Evolutionary conservation across 23 tunicate genomes (phyloP), one percentile per base, ranked within the genome.

Genomic region (Clavelina lepadiformis): DNA sequence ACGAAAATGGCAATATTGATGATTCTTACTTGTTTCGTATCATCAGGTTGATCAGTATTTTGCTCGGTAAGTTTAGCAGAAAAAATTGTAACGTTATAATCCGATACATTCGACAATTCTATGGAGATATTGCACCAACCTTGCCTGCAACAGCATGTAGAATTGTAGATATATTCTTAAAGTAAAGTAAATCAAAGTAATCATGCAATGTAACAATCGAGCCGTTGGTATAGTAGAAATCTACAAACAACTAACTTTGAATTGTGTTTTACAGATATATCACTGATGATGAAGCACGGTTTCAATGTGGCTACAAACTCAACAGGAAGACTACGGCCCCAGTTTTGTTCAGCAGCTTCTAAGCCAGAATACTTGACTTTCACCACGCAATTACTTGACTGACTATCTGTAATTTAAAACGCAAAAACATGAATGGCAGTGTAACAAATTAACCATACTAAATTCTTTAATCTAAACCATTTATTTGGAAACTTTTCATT

Each of bases 61-160:
- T n/a, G n/a, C n/a, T n/a, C n/a, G n/a, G n/a, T n/a, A n/a, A 66
- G 26, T 4, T 66, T 46, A 3, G 56, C 8, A 3, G 78, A 72
- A 45, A 41, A 72, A 20, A 72, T 32, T 15, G 11, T 6, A 28
- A 72, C 57, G 8, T 38, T 33, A 19, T 58, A 44, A 44, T 72
- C 57, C 3, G 63, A 54, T 13, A 72, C 51, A 41, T 72, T 46
- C 38, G 37, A 20, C 18, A 72, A 27, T 56, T 28, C 32, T 2
- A 72, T 27, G 6, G 38, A 5, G 5, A 72, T 41, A n/a, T 28
- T 1, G 38, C 78, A 72, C 41, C 8, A 58, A 15, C 78, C 68
- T 41, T 72, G 78, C 46, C 78, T 72, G 38, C 20, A 56, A 34
- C 20, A 46, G 19, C 6, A 6, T n/a, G 59, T 21, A 13, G 22